Percentiles rank a stretch among this genome's conserved stretches.
phyloP scores from a whole-genome alignment of 2,888 invertebrate genomes.

The Boloria selene region DNA sequence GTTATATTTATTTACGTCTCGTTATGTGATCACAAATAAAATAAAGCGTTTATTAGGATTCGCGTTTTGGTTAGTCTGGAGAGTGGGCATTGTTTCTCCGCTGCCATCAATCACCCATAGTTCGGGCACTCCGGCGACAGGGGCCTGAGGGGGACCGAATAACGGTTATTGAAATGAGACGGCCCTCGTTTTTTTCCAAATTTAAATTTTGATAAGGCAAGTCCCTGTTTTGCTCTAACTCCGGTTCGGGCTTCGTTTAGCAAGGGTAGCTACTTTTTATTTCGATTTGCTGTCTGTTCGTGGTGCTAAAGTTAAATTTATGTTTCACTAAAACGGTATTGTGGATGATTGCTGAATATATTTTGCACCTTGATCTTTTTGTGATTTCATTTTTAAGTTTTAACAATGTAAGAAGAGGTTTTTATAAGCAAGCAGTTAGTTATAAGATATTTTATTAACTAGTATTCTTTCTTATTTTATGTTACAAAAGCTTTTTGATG shows the following conservation, averaged over 20 bases:
- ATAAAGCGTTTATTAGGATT: conserved; percentile 81
- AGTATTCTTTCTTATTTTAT: too few relatives aligned
- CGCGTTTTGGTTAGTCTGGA: conserved; percentile 70
- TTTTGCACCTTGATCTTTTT: conserved; percentile 37
- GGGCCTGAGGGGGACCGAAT: conserved; percentile 53
- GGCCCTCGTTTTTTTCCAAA: conserved; percentile 79
- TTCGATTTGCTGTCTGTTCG: conserved; percentile 65
- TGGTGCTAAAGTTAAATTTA: conserved; percentile 53
- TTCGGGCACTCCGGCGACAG: conserved; percentile 51
- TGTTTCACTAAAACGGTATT: conserved; percentile 41
- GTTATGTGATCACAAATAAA: conserved; percentile 77
- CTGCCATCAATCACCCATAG: conserved; percentile 78
- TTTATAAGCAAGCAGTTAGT: neutral
- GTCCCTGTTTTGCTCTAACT: conserved; percentile 77
- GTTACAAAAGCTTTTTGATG: too few relatives aligned
- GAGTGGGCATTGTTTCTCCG: conserved; percentile 78
- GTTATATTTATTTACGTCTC: conserved; percentile 74
- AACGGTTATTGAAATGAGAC: conserved; percentile 83
- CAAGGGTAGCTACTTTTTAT: conserved; percentile 70
- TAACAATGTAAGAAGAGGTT: neutral
- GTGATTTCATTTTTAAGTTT: conserved; percentile 24
- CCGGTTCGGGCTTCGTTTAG: conserved; percentile 61
- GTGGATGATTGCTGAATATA: conserved; percentile 33
- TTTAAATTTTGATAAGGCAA: conserved; percentile 83
- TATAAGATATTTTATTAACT: too few relatives aligned